Evolutionary conservation across 2,113 vertebrate genomes (phyloP), one percentile per base, ranked within the genome.

Genomic region (Odontophorus gujanensis): DNA sequence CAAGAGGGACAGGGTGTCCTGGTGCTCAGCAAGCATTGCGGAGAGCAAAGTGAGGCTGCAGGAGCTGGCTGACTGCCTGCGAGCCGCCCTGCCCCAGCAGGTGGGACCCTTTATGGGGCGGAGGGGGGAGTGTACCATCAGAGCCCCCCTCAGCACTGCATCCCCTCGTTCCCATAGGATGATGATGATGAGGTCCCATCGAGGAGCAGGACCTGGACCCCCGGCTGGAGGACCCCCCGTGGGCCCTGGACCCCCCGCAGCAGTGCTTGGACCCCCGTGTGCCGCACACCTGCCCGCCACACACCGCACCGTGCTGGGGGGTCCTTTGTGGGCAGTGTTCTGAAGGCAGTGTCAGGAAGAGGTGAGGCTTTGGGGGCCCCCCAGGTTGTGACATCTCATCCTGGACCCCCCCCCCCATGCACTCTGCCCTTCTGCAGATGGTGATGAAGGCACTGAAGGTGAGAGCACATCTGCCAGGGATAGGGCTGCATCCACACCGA

Each of bases 1-100:
- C 8, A 96, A 93, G 74, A 96, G 97, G 89, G 87, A 81, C 15
- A 95, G 93, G 68, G 59, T 97, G 66, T 90, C 87, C 21, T 95
- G 95, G 87, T 95, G 92, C 32, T 95, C 76, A 2, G 8, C 16
- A 0, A 93, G 96, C 57, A 80, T 97, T 1, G 2, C 16, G 0
- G 87, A 96, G 73, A 92, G 89, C 87, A 95, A 89, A 73, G 48
- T 55, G 15, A 28, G 73, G 45, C 72, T 97, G 73, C 94, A 90
- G 67, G 92, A 93, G 24, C 92, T 96, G 0, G 50, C 92, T 0
- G 85, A 92, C 18, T 84, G 84, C 74, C 79, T 97, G 45, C 90
- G 55, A 51, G 91, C 68, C 3, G 26, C 81, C 71, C 58, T 94
- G 45, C 77, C 91, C 13, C 68, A 80, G 40, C 92, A 97, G 97